Percentiles rank a stretch among this genome's conserved stretches.
These are phyloP conservation scores for Blera fallax DNA, from an alignment of 2,888 invertebrate genomes.

Conservation along the genomic window DNA sequence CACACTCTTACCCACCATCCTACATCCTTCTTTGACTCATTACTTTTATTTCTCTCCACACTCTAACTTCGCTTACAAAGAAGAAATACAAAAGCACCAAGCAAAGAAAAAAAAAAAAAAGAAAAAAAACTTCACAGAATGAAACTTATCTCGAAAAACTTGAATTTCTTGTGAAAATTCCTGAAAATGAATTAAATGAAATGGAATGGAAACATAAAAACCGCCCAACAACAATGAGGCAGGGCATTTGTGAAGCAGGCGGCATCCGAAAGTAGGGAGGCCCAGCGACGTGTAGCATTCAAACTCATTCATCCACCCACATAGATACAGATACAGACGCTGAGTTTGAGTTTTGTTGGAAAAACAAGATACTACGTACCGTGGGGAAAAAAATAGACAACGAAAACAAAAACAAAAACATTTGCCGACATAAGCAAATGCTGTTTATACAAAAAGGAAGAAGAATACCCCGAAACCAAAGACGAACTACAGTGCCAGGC, in stretches of 20 bases:
- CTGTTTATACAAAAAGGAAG: conserved; percentile 25
- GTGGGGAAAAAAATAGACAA: conserved; percentile 23
- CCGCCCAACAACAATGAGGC: conserved; percentile 60
- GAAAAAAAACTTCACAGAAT: neutral
- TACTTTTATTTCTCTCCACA: conserved; percentile 41
- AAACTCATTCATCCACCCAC: conserved; percentile 47
- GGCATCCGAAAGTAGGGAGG: conserved; percentile 37
- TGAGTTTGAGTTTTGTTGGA: conserved; percentile 45
- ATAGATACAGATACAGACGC: conserved; percentile 40
- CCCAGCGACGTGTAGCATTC: conserved; percentile 20
- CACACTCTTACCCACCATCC: neutral
- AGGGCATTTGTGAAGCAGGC: conserved; percentile 19
- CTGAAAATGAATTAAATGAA: conserved; percentile 69
- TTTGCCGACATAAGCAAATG: conserved; percentile 70
- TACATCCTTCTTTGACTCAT: conserved; percentile 57
- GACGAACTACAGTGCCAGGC: neutral
- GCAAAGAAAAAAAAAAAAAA: neutral
- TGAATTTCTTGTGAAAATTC: conserved; percentile 66
- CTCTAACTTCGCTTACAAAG: conserved; percentile 9
- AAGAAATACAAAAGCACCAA: conserved; percentile 3
- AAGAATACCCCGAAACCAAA: neutral
- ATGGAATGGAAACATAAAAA: conserved; percentile 68
- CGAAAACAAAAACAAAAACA: conserved; percentile 48
- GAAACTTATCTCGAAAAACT: conserved; percentile 65
- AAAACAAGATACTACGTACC: conserved; percentile 59